Percentiles rank a stretch among this genome's conserved stretches.
Evolutionary conservation across 2,888 invertebrate species (phyloP).

Genomic region (Agrochola litura): DNA sequence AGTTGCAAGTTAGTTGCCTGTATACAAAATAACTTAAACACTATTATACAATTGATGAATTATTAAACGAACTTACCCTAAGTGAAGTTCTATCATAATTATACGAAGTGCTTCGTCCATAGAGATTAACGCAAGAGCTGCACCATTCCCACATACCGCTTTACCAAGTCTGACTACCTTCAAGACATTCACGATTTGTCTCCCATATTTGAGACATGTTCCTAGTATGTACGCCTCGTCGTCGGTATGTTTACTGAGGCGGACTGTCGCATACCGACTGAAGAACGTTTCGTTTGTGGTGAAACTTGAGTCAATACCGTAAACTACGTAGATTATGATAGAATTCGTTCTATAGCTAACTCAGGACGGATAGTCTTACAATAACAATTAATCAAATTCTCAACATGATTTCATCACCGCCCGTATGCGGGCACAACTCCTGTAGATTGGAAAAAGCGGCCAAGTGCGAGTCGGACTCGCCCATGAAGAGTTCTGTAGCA

Average conservation of each 20-base stretch:
- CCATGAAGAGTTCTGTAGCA: no score
- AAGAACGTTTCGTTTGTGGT: neutral
- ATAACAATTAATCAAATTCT: no score
- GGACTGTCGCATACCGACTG: constrained; percentile 1
- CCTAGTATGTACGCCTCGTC: neutral
- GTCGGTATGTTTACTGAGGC: constrained; percentile 10
- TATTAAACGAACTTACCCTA: no score
- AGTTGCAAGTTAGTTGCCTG: no score
- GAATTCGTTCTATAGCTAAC: no score
- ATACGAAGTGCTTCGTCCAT: no score
- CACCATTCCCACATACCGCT: neutral
- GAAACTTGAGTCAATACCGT: neutral
- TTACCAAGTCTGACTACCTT: neutral
- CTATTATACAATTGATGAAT: no score
- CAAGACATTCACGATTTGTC: neutral
- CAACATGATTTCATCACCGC: neutral
- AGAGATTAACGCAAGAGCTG: neutral
- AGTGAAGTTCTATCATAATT: no score
- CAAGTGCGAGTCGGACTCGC: no score
- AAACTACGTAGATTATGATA: neutral
- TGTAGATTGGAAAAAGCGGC: no score
- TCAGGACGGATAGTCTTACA: neutral
- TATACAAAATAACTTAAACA: no score
- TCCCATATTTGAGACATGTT: constrained; percentile 5
- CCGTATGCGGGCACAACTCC: neutral